Evolutionary conservation across 1,140 invertebrate species (phyloP).

Genomic region (Lepidurus apus): DNA sequence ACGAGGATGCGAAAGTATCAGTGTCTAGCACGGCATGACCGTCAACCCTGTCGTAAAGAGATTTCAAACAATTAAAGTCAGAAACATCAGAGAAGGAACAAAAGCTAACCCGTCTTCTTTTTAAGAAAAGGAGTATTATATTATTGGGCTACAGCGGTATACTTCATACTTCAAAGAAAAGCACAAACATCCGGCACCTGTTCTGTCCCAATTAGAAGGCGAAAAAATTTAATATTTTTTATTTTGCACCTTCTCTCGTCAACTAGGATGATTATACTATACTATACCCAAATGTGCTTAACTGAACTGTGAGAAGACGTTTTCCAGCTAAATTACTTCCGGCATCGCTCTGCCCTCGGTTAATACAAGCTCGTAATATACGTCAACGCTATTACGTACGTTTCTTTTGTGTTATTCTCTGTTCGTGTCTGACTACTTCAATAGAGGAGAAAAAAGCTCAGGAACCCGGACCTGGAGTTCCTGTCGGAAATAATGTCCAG

Average conservation of each 20-base stretch:
- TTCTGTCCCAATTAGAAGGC: too few relatives aligned
- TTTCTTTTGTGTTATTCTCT: not conserved
- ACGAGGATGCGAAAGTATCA: not conserved
- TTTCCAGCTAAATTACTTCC: constrained; percentile 10
- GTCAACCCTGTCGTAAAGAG: not conserved
- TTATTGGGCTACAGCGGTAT: not conserved
- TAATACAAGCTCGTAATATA: not conserved
- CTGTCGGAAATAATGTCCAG: too few relatives aligned
- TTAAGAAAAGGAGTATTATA: too few relatives aligned
- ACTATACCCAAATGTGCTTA: not conserved
- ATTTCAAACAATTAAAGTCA: not conserved
- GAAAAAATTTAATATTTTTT: too few relatives aligned
- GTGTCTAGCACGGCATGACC: constrained; percentile 9
- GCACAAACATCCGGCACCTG: not conserved
- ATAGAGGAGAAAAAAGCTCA: too few relatives aligned
- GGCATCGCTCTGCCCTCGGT: not conserved
- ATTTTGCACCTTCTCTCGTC: too few relatives aligned
- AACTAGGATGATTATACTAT: not conserved
- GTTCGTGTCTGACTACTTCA: too few relatives aligned
- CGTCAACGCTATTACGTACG: not conserved
- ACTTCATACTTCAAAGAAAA: constrained; percentile 7
- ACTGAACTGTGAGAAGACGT: not conserved
- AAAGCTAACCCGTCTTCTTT: not conserved
- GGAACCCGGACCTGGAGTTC: too few relatives aligned
- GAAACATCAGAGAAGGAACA: not conserved